These are phyloP conservation scores for Diadumene lineata DNA, from an alignment of 92 coral and sea anemone species.

Conservation along the genomic window DNA sequence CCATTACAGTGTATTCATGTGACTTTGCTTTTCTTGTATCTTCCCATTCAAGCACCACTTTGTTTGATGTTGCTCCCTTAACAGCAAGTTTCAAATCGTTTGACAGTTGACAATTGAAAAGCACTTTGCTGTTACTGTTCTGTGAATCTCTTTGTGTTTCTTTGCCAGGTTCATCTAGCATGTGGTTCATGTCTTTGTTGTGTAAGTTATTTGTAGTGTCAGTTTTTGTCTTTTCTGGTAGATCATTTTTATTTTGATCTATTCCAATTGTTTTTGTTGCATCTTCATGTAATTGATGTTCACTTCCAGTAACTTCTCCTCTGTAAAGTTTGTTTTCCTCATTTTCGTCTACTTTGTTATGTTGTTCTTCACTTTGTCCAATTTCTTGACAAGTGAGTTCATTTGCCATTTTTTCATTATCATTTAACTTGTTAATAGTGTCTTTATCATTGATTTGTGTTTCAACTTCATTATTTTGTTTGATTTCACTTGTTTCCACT, in stretches of 20 bases:
- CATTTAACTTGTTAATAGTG: not conserved
- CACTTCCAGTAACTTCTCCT: too few species aligned
- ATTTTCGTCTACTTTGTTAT: not conserved
- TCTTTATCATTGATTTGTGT: not conserved
- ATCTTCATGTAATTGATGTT: not conserved
- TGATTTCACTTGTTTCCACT: not conserved
- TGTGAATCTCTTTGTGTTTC: not conserved
- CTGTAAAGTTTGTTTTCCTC: not conserved
- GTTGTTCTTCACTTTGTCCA: not conserved
- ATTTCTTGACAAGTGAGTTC: too few species aligned
- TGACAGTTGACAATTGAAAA: not conserved
- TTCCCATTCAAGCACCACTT: conserved; percentile 78
- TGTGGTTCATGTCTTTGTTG: not conserved
- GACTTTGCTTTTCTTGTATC: conserved; percentile 13
- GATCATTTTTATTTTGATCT: not conserved
- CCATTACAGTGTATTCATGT: conserved; percentile 44
- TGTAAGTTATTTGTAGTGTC: not conserved
- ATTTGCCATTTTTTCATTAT: too few species aligned
- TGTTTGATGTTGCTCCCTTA: conserved; percentile 54
- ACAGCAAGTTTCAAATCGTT: conserved; percentile 58
- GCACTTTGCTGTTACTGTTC: not conserved
- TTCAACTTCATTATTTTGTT: not conserved
- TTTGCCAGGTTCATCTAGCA: not conserved
- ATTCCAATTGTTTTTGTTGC: not conserved
- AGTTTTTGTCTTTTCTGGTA: not conserved